Evolutionary conservation across 2,888 invertebrate genomes (phyloP), one percentile per base, ranked within the genome.

Genomic region (Mesorhabditis spiculigera): DNA sequence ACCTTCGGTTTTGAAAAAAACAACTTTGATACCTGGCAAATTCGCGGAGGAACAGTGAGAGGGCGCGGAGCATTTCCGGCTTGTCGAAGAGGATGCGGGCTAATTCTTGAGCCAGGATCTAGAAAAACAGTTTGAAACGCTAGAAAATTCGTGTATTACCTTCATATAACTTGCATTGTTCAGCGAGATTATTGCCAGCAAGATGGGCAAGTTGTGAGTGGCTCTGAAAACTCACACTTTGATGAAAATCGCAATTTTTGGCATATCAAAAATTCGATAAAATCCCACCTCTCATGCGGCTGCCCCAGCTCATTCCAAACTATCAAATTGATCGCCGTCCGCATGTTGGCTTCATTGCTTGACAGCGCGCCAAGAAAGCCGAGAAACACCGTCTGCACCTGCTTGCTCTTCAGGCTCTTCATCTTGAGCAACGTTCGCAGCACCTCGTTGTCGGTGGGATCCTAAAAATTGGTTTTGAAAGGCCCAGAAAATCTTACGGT

Each of bases 381-480:
- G 28, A 28, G 28, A 28, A 44, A 8, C n/a, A 4, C 45, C n/a
- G 10, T 10, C 16, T 61, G 28, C 89, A 93, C 72, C 70, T 69
- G 93, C 87, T 96, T 96, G 45, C 93, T 94, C 88, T 97, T 97
- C 75, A 95, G 89, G 65, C 67, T 68, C 44, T 95, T 88, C 89
- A 97, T 92, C 87, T 94, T 92, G 4, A 93, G 92, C 43, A 97
- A 89, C 81, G 92, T 91, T 45, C 92, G 62, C 69, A 96, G 91
- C 44, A 93, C 92, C 84, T 92, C 91, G 44, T 90, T 87, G 87
- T 93, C 93, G 71, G 90, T 88, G 4, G 89, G 87, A 41, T 50
- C 58, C n/a, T 13, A 50, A 50, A 10, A 50, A 50, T 13, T 50
- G 10, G n/a, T 50, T 50, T 50, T n/a, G 10, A 50, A 50, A 13